Conservation (phyloP, 2,797 vertebrate species). For the Peromyscus melanophrys region DNA sequence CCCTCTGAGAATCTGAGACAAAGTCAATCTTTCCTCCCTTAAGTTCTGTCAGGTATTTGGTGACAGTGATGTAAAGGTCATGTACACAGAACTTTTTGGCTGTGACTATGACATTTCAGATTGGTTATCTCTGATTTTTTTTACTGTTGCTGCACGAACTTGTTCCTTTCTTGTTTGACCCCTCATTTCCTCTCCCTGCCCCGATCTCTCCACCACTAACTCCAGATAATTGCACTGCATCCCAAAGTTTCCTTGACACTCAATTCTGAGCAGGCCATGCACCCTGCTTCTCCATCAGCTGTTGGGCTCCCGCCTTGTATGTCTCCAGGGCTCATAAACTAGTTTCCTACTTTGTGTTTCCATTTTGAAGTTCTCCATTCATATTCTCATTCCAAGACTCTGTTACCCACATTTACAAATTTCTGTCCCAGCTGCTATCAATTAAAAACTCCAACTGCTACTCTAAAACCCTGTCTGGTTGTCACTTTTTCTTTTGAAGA, state of each 20-base stretch:
- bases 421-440: background rate
- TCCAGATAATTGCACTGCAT: background rate
- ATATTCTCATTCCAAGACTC: rapidly evolving
- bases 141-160: background rate
- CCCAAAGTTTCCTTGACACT: background rate
- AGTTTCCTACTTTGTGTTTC: no score
- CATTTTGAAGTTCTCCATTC: background rate
- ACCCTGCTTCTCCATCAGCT: background rate
- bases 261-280: background rate
- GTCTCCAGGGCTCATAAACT: background rate
- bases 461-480: background rate
- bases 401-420: background rate
- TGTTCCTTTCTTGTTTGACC: background rate
- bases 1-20: background rate
- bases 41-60: background rate
- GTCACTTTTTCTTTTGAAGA: background rate
- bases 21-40: background rate
- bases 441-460: slow-evolving; percentile 3
- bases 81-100: background rate
- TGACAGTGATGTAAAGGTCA: background rate
- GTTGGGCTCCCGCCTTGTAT: background rate
- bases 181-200: background rate
- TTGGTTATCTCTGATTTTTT: background rate
- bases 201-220: rapidly evolving
- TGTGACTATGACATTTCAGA: background rate